Evolutionary conservation across 1,140 invertebrate genomes (phyloP), one percentile per base, ranked within the genome.

Genomic region (Paramacrobiotus metropolitanus): DNA sequence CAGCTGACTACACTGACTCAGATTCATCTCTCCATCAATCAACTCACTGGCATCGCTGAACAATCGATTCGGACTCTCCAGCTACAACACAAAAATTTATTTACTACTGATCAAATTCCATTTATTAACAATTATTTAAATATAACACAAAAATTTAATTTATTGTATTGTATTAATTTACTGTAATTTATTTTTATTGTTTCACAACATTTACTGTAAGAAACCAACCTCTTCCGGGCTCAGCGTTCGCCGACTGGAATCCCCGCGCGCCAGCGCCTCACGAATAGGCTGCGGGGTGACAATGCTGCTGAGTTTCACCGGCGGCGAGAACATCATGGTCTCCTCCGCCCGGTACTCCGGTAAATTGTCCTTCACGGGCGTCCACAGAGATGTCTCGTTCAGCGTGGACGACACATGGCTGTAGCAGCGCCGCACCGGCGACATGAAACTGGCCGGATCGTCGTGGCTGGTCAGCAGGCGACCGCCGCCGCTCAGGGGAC

Each of bases 11-110:
- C n/a, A n/a, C n/a, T n/a, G n/a, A n/a, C n/a, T n/a, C n/a, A n/a
- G 15, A 24, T 28, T 55, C 48, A 55, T 15, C 28, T 55, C 48
- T 20, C 48, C 48, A 55, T 55, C 48, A 24, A 55, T 55, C 48
- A 55, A 24, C 28, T 55, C 48, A 24, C 48, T 55, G 15, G 48
- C 48, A 24, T 55, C 48, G 24, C 48, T 55, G 48, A 55, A 55
- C 48, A 55, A 24, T 55, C 48, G 48, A 20, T 24, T 24, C 28
- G 48, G 48, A 55, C 48, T 55, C 15, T 15, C 24, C 15, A 55
- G 24, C 48, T 55, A 24, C 15, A 55, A 55, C 15, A 55, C 4
- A 24, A 55, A n/a, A n/a, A n/a, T n/a, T n/a, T n/a, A n/a, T n/a
- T n/a, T n/a, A n/a, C n/a, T n/a, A n/a, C n/a, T n/a, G n/a, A n/a